phyloP scores from a whole-genome alignment of 2,113 vertebrate species.

The Petrocephalus microphthalmus region DNA sequence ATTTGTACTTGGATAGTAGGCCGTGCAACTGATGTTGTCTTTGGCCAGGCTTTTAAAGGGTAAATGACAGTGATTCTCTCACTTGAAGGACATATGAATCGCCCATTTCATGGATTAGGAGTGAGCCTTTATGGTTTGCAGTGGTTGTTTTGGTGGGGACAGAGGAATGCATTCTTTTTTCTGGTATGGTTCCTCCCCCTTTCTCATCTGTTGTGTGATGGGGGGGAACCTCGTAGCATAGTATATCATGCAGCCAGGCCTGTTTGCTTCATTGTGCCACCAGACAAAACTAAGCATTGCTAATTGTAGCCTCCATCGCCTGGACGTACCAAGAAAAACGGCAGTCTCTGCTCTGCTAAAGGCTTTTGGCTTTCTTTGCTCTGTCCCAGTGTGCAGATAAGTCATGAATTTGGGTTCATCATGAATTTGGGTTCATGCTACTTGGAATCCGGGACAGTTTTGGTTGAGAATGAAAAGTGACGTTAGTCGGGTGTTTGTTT shows the following conservation, averaged over 20 bases:
- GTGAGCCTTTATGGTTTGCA: neutral
- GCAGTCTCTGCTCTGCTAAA: neutral
- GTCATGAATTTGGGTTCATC: neutral
- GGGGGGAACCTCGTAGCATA: neutral
- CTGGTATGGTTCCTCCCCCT: neutral
- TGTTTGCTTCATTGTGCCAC: neutral
- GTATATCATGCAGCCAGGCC: neutral
- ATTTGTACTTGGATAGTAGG: conserved; percentile 9
- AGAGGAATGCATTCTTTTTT: neutral
- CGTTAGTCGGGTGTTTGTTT: neutral
- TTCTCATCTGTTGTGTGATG: neutral
- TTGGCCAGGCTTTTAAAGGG: neutral
- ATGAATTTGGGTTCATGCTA: neutral
- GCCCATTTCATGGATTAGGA: neutral
- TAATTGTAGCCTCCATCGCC: neutral
- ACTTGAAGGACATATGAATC: neutral
- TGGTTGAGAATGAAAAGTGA: neutral
- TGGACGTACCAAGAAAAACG: neutral
- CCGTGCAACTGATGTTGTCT: neutral
- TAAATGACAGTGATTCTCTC: neutral
- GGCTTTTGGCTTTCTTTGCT: neutral
- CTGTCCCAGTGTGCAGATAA: neutral
- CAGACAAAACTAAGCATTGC: neutral
- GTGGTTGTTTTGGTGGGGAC: neutral
- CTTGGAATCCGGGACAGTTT: neutral